Base-by-base conservation (phyloP, 1,140 invertebrate genomes). In the Cotesia chilonis region DNA sequence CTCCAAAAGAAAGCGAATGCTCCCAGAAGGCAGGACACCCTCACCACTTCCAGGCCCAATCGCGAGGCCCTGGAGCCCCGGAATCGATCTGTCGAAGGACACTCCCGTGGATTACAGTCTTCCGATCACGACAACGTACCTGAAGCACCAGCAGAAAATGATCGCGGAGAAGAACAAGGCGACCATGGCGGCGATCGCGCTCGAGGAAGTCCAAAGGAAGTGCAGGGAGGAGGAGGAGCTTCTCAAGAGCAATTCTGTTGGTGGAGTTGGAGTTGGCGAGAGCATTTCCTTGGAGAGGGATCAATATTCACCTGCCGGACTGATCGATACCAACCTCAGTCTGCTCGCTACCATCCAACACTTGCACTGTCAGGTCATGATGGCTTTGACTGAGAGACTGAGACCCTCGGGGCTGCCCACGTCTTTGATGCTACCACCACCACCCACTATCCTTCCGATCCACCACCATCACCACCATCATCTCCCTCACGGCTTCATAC, bases 121-220 rank as follows among this genome's bases (percentile, higher is more conserved):
- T 74, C 94, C 94, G 9, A 95, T 96, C 75, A 95, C 94, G 3
- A 94, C 94, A 10, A 93, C 94, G 2, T 95, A 95, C 84, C 86
- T 95, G 82, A 95, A 94, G 82, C 92, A 94, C 79, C 93, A 93
- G 87, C 88, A 91, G 79, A 92, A 88, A 67, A 76, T 82, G 17
- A 76, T 77, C 38, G 81, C 83, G 7, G 83, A 84, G 73, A 80
- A 83, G 65, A 82, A 79, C 61, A 82, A 80, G 71, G 71, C 75
- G 4, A 60, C 72, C 1, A 57, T 66, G 4, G 37, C 71, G n/a
- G 69, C 71, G n/a, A 47, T 47, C 41, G 47, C 74, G 10, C 36
- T 72, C 36, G 73, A 72, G 1, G 80, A 77, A 3, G 77, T 76
- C 37, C 75, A 70, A 37, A 57, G 57, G 63, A 60, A 74, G 69